Conservation (phyloP, 2,113 vertebrate species). For the Monopterus albus region DNA sequence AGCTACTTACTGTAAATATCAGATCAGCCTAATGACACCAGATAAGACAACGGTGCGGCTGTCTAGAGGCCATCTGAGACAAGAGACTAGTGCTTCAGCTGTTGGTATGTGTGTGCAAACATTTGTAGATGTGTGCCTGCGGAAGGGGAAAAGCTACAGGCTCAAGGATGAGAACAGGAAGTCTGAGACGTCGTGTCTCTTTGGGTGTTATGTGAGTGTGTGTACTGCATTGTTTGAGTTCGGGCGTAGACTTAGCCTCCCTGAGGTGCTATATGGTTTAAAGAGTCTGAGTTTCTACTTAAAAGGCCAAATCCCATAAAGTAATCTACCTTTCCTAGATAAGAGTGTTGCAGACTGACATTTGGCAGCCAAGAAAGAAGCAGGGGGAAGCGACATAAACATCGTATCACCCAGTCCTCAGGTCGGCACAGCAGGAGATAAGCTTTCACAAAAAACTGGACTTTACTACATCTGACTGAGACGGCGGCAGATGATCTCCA, state of each 20-base stretch:
- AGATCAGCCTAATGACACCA: conserved; percentile 38
- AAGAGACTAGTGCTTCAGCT: no score
- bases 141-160: neutral
- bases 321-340: conserved; percentile 35
- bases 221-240: neutral
- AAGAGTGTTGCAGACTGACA: conserved; percentile 42
- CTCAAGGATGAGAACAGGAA: neutral
- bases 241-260: conserved; percentile 21
- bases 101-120: neutral
- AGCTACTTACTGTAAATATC: conserved; percentile 40
- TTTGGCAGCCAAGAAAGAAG: conserved; percentile 48
- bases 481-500: neutral
- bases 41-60: conserved; percentile 44
- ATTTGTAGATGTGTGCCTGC: neutral
- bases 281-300: conserved; percentile 55
- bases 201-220: neutral
- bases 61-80: conserved; percentile 33
- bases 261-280: conserved; percentile 22
- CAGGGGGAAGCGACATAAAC: conserved; percentile 24
- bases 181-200: neutral
- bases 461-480: neutral
- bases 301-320: conserved; percentile 41
- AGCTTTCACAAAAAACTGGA: conserved; percentile 32
- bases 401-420: conserved; percentile 6
- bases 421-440: conserved; percentile 46